These are phyloP conservation scores for Lepidurus couesii DNA, from an alignment of 1,140 invertebrate genomes.

Conservation along the genomic window DNA sequence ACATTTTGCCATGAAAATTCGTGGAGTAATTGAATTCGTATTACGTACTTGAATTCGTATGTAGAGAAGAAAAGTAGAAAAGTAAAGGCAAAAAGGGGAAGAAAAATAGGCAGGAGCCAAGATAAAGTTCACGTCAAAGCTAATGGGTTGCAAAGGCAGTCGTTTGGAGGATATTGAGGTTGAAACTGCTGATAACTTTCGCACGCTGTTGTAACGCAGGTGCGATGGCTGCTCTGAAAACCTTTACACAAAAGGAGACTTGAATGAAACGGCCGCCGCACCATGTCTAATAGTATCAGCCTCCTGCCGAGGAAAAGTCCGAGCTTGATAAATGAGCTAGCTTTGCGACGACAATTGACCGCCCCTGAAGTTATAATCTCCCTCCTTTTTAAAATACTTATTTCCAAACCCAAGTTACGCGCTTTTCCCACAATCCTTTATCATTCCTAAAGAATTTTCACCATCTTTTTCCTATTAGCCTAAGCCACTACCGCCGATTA, in stretches of 20 bases:
- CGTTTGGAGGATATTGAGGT: background rate
- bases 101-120: too few species aligned
- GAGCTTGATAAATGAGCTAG: constrained; percentile 3
- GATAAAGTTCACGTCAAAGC: too few species aligned
- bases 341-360: constrained; percentile 7
- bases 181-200: background rate
- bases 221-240: background rate
- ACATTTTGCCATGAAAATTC: too few species aligned
- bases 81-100: too few species aligned
- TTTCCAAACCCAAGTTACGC: background rate
- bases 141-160: too few species aligned
- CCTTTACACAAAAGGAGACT: constrained; percentile 1
- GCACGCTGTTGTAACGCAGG: constrained; percentile 1
- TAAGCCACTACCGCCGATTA: too few species aligned
- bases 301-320: constrained; percentile 12
- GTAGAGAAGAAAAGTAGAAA: too few species aligned
- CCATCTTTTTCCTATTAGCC: too few species aligned
- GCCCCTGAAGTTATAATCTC: constrained; percentile 2
- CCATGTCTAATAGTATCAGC: constrained; percentile 15
- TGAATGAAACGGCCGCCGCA: constrained; percentile 7
- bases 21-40: too few species aligned
- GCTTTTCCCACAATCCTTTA: background rate
- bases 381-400: background rate
- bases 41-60: too few species aligned
- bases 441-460: too few species aligned